Percentiles rank a stretch among this genome's conserved stretches.
These are phyloP conservation scores for Scaptomyza reducta DNA, from an alignment of 2,888 invertebrate genomes.

Conservation along the genomic window DNA sequence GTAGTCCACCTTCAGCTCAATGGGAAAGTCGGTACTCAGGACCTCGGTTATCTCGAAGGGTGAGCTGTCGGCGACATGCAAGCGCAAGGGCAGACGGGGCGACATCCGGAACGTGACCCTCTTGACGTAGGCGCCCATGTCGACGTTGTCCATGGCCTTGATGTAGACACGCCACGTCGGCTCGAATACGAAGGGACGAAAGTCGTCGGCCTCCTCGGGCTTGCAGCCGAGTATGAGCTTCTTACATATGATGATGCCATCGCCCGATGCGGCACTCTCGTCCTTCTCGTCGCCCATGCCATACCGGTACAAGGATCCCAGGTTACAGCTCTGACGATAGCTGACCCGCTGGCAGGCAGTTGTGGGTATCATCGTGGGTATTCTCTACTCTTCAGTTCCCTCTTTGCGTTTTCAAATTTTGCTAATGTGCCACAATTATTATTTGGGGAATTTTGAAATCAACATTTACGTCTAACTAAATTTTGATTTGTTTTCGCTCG, in stretches of 20 bases:
- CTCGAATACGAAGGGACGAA: conserved; percentile 48
- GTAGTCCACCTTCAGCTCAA: conserved; percentile 50
- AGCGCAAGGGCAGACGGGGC: conserved; percentile 56
- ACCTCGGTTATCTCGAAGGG: conserved; percentile 61
- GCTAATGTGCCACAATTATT: background rate
- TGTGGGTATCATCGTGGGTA: conserved; percentile 10
- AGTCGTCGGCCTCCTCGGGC: conserved; percentile 57
- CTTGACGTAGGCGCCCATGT: conserved; percentile 54
- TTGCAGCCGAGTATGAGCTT: conserved; percentile 53
- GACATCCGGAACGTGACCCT: conserved; percentile 60
- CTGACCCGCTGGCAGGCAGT: conserved; percentile 43
- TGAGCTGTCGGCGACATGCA: conserved; percentile 47
- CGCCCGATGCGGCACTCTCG: conserved; percentile 14
- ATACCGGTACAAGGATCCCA: background rate
- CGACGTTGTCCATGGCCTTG: conserved; percentile 27
- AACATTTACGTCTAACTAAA: background rate
- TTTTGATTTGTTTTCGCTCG: background rate
- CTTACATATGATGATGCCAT: conserved; percentile 53
- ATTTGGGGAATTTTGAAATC: background rate
- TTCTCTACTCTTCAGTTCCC: conserved; percentile 3
- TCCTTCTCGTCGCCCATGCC: background rate
- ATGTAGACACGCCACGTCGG: conserved; percentile 68
- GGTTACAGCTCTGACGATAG: conserved; percentile 15
- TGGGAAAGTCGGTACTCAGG: conserved; percentile 48
- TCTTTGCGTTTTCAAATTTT: conserved; percentile 9